Percentiles rank a stretch among this genome's conserved stretches.
These are phyloP conservation scores for Syrista parreyssii DNA, from an alignment of 2,888 invertebrate species.

Conservation along the genomic window DNA sequence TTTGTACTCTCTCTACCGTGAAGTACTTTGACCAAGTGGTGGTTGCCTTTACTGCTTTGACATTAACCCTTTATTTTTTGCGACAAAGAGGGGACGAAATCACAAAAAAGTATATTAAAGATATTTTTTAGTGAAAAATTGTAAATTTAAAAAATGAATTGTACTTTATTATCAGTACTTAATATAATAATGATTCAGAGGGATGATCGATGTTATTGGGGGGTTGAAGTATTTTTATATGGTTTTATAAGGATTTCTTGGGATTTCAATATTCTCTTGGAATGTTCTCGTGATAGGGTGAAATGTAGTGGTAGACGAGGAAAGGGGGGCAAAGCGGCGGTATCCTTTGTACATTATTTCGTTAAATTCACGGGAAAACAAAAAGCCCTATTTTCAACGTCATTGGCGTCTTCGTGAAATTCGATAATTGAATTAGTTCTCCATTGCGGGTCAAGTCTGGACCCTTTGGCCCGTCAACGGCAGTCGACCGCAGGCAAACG, in stretches of 20 bases:
- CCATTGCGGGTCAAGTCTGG: slow-evolving; percentile 10
- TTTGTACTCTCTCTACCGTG: slow-evolving; percentile 10
- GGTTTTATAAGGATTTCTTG: neutral
- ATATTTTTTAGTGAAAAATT: neutral
- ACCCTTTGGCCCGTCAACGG: neutral
- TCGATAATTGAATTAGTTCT: slow-evolving; percentile 23
- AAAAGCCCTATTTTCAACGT: neutral
- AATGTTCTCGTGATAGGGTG: neutral
- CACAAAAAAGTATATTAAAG: neutral
- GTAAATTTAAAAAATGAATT: neutral
- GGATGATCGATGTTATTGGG: neutral
- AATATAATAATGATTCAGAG: neutral
- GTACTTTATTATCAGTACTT: neutral
- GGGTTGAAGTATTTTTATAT: neutral
- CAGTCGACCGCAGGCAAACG: neutral
- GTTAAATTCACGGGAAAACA: slow-evolving; percentile 19
- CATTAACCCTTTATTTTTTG: neutral
- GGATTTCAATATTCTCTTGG: neutral
- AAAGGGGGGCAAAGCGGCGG: neutral
- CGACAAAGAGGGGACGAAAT: neutral
- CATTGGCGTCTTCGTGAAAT: slow-evolving; percentile 18
- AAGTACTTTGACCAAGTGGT: neutral
- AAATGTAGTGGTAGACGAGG: neutral
- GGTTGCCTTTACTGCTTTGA: neutral
- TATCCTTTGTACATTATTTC: slow-evolving; percentile 21